Conservation (phyloP, 2,797 vertebrate genomes). For the Myotis daubentonii region DNA sequence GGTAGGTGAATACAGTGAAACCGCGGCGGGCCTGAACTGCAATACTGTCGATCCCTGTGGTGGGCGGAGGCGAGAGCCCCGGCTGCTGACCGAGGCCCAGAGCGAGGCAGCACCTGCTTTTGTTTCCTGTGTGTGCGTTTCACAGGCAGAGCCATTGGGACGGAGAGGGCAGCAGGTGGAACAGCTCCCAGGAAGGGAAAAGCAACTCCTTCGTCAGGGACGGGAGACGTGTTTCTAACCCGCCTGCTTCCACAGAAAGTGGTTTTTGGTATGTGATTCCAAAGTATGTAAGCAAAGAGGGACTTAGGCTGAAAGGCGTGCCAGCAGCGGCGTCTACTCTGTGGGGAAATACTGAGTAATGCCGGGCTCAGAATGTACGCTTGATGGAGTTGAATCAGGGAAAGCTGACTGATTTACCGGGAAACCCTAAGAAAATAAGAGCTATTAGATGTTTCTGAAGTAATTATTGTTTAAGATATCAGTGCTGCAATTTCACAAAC, state of each 20-base stretch:
- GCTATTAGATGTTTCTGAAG: background rate
- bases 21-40: rapidly evolving
- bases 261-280: background rate
- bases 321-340: background rate
- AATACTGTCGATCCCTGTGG: background rate
- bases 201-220: background rate
- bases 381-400: background rate
- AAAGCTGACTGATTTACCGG: background rate
- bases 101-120: background rate
- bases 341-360: background rate
- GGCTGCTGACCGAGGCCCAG: too few species aligned
- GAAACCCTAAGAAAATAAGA: background rate
- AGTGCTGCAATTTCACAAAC: background rate
- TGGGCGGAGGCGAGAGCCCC: background rate
- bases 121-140: background rate
- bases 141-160: background rate
- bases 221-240: background rate
- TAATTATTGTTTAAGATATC: background rate
- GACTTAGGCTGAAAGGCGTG: background rate
- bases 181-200: background rate
- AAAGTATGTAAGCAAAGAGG: background rate
- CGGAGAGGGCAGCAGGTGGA: background rate
- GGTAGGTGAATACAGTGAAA: background rate
- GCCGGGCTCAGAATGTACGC: background rate
- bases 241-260: background rate